These are phyloP conservation scores for Poeciliopsis retropinna DNA, from an alignment of 2,113 vertebrate genomes.

Conservation along the genomic window DNA sequence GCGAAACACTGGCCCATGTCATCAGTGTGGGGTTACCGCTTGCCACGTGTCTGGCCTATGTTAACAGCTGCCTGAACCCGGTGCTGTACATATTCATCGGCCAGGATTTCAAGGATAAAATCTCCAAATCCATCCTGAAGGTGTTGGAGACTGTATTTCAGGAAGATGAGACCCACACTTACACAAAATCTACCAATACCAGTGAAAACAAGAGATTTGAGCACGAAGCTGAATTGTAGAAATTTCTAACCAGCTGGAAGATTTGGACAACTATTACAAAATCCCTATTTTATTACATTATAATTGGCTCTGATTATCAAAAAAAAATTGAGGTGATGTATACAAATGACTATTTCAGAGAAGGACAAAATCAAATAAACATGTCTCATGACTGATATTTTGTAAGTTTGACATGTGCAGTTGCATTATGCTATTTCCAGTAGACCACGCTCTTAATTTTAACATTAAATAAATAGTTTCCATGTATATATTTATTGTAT, in stretches of 20 bases:
- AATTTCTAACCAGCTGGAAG: not conserved
- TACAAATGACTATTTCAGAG: not conserved
- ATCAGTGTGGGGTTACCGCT: conserved; percentile 73
- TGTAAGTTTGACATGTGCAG: not conserved
- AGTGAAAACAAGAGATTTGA: conserved; percentile 66
- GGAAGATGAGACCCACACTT: conserved; percentile 77
- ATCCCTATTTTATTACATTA: not conserved
- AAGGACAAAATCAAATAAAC: not conserved
- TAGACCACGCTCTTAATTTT: not conserved
- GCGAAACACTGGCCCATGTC: conserved; percentile 56
- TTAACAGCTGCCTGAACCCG: conserved; percentile 86
- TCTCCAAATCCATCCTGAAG: conserved; percentile 79
- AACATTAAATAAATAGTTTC: not conserved
- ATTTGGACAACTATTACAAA: not conserved
- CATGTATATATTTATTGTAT: not conserved
- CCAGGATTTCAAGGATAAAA: conserved; percentile 83
- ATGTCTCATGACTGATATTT: not conserved
- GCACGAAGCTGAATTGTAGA: not conserved
- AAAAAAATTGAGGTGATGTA: not conserved
- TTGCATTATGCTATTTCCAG: not conserved
- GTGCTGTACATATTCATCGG: conserved; percentile 86
- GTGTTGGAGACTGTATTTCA: conserved; percentile 80
- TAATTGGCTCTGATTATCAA: not conserved
- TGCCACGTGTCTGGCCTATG: conserved; percentile 78
- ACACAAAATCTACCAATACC: conserved; percentile 74